A percentile compares a stretch with the other conserved stretches of the same genome.
Evolutionary conservation across 2,888 invertebrate genomes (phyloP).

Genomic region (Polymixis flavicincta): DNA sequence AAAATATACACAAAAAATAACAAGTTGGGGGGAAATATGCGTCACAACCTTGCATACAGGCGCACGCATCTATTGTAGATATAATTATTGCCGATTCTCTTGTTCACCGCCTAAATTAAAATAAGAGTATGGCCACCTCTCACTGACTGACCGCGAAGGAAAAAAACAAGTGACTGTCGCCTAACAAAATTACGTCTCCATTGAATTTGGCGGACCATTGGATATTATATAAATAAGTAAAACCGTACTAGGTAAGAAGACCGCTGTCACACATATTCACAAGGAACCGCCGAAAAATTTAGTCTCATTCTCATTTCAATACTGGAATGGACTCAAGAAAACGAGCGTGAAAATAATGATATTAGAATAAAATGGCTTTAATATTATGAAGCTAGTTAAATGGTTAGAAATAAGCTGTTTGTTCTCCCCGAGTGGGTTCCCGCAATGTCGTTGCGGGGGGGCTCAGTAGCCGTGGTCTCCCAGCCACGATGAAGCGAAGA

Average conservation of each 20-base stretch:
- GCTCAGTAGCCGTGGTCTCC: no score
- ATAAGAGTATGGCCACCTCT: no score
- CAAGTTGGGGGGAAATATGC: not conserved
- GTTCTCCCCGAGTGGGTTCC: no score
- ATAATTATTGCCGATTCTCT: no score
- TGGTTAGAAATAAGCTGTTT: not conserved
- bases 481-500: no score
- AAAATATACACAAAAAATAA: not conserved
- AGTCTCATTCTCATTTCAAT: constrained; percentile 20
- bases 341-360: constrained; percentile 32
- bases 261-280: constrained; percentile 26
- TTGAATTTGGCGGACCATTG: no score
- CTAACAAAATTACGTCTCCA: no score
- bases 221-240: not conserved
- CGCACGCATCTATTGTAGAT: not conserved
- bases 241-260: not conserved
- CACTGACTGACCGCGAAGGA: no score
- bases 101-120: no score
- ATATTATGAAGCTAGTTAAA: not conserved
- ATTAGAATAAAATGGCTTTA: constrained; percentile 16
- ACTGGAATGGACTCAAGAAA: constrained; percentile 12
- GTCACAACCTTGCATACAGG: no score
- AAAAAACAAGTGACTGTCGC: no score
- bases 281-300: constrained; percentile 29
- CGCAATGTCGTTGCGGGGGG: no score